Evolutionary conservation across 2,797 vertebrate species (phyloP).

Genomic region (Chaetophractus vellerosus): DNA sequence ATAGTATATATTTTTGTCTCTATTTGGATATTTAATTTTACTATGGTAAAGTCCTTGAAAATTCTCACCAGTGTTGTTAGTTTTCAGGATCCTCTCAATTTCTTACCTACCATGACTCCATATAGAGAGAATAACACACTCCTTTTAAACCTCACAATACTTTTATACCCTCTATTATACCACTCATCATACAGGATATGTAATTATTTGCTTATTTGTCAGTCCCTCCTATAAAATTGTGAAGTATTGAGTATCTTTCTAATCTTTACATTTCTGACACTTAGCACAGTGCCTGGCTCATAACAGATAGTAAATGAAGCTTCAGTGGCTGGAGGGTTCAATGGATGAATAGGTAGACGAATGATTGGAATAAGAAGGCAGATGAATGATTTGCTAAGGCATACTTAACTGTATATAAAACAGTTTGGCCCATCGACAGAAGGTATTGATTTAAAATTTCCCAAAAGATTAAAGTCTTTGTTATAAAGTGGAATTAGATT

Average conservation of each 20-base stretch:
- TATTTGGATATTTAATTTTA: neutral
- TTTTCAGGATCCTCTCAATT: conserved; percentile 27
- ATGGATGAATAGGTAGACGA: neutral
- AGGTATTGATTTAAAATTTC: conserved; percentile 1
- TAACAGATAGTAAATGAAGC: neutral
- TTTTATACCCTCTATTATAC: neutral
- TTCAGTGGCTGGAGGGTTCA: neutral
- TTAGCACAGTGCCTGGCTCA: neutral
- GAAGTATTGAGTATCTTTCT: neutral
- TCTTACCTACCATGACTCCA: neutral
- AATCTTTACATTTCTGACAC: neutral
- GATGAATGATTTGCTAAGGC: neutral
- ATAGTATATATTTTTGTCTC: neutral
- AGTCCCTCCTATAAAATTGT: neutral
- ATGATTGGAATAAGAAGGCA: neutral
- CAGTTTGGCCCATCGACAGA: neutral
- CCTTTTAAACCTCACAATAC: conserved; percentile 8
- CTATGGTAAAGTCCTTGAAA: neutral
- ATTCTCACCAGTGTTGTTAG: neutral
- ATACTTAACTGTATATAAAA: neutral
- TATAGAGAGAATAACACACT: neutral
- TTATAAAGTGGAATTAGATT: neutral
- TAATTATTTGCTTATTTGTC: neutral
- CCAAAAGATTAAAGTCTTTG: neutral
- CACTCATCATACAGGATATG: neutral